Base-by-base conservation (phyloP, 2,888 invertebrate species). In the Yponomeuta evonymella region DNA sequence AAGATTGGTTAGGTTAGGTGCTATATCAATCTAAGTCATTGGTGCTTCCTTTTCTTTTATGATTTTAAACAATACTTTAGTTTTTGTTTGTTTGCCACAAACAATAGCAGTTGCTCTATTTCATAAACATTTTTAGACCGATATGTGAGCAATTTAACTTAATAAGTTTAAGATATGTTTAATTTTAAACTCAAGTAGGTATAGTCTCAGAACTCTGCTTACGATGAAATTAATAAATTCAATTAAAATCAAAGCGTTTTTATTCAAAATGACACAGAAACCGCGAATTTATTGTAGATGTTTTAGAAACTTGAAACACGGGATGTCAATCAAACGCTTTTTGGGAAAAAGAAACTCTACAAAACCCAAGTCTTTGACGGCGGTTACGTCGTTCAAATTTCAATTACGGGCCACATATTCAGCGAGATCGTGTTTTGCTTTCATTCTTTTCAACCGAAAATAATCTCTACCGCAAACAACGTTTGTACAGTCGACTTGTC, bases 401-500 rank as follows among this genome's bases (percentile, higher is more conserved):
- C 91, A 91, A 90, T 90, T 90, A 90, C 83, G 79, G 77, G 77
- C 82, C 81, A 85, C 89, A 87, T 87, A 89, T 87, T 88, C 87
- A 83, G 82, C 74, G 85, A 65, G 84, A 87, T 88, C 84, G 85
- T 91, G 90, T 92, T 92, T 90, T 90, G 90, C 91, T 86, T 90
- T 87, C 86, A 89, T 92, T 92, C 92, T 89, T 87, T 91, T 81
- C 90, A 90, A 83, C 90, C 92, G 89, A 91, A 58, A 92, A 91
- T 91, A 92, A 92, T 92, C 92, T 88, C 83, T 83, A 91, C 91
- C 90, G 87, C 92, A 92, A 92, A 91, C 92, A 92, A 79, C 85
- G 84, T 82, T 83, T 84, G 84, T 87, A 85, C 90, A 90, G 89
- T 87, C 86, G 90, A 89, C 89, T 90, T 89, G 90, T 88, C 89